phyloP scores from a whole-genome alignment of 2,888 invertebrate genomes.

The Thyatira batis region DNA sequence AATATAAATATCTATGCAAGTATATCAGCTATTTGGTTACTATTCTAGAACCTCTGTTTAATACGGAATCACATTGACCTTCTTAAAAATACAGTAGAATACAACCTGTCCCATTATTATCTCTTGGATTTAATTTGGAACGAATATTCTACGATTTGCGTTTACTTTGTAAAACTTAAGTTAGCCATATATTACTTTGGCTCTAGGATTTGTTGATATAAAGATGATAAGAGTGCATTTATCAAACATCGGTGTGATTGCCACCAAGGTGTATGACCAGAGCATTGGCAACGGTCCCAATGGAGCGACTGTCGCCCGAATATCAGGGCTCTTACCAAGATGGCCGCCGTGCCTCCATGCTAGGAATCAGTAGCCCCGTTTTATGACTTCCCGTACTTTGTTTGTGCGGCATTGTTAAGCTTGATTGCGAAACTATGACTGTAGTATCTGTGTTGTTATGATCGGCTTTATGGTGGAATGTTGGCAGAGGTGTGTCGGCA shows the following conservation, averaged over 20 bases:
- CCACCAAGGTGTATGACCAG: constrained; percentile 2
- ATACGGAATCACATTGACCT: no score
- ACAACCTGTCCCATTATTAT: no score
- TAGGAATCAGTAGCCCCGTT: constrained; percentile 19
- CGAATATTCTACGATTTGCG: no score
- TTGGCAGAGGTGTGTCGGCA: background rate
- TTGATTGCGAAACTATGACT: background rate
- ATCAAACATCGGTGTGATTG: constrained; percentile 21
- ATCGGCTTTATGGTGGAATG: background rate
- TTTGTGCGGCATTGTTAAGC: constrained; percentile 28
- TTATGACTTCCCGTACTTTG: constrained; percentile 38
- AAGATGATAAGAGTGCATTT: background rate
- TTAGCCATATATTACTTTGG: no score
- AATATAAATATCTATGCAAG: no score
- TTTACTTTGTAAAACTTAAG: no score
- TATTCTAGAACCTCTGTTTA: no score
- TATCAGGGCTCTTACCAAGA: constrained; percentile 37
- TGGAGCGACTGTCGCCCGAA: constrained; percentile 41
- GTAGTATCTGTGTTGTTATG: background rate
- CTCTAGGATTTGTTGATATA: no score
- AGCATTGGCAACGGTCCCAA: constrained; percentile 50
- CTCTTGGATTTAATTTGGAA: no score
- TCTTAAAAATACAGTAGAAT: no score
- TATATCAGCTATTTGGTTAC: no score
- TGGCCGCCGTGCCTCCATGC: constrained; percentile 13